Conservation (phyloP, 2,888 invertebrate genomes). For the Macaria liturata region DNA sequence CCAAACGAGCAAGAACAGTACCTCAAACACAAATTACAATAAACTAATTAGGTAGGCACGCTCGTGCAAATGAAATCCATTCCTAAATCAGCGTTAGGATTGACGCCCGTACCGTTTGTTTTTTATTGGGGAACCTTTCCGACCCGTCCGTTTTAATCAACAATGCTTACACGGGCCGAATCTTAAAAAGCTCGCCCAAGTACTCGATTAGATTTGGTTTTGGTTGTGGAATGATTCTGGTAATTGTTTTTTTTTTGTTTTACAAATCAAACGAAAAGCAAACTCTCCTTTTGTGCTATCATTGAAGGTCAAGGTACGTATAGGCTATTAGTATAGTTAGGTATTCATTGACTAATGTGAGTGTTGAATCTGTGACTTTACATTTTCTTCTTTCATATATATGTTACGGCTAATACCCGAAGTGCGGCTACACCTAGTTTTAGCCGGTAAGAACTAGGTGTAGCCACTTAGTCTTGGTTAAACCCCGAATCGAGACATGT, state of each 20-base stretch:
- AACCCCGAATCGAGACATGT: no score
- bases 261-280: no score
- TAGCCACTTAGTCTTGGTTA: no score
- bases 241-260: not conserved
- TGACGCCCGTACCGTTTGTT: slow-evolving; percentile 60
- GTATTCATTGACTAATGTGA: no score
- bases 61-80: slow-evolving; percentile 54
- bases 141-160: slow-evolving; percentile 52
- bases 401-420: no score
- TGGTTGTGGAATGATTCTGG: slow-evolving; percentile 9
- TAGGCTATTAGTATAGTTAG: no score
- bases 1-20: slow-evolving; percentile 36
- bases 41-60: slow-evolving; percentile 55
- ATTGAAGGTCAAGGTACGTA: no score
- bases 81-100: slow-evolving; percentile 57
- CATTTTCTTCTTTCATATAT: no score
- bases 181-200: slow-evolving; percentile 26
- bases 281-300: no score
- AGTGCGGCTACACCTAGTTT: no score
- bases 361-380: no score
- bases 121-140: slow-evolving; percentile 59
- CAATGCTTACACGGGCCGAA: slow-evolving; percentile 34
- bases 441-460: no score
- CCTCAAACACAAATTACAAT: slow-evolving; percentile 53
- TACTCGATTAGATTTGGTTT: slow-evolving; percentile 14